Base-by-base conservation (phyloP, 1,140 invertebrate genomes). In the Drosophila repleta region DNA sequence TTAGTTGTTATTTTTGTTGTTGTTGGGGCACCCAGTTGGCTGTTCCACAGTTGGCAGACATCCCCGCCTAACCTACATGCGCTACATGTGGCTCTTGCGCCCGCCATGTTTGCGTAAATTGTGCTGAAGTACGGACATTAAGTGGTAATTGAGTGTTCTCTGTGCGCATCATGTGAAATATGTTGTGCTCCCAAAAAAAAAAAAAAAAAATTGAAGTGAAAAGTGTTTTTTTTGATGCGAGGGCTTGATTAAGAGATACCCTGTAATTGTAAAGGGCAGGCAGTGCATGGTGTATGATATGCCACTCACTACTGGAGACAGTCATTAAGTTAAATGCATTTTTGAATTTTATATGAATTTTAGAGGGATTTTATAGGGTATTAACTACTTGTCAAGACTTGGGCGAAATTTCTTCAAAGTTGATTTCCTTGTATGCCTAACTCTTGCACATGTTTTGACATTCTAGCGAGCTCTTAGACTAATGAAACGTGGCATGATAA, bases 51-150 rank as follows among this genome's bases (percentile, higher is more conserved):
- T 37, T 24, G 18, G 15, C 13, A 15, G n/a, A 15, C 11, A 41
- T 13, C 13, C 68, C 15, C 15, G 10, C 13, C 29, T 39, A 20
- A 20, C 17, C 15, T 49, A 51, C 21, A 46, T 45, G 48, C 32
- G n/a, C 39, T 43, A 43, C n/a, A 43, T 43, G 39, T 17, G 39
- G 39, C 35, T 43, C 32, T 26, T 26, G 24, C 15, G 21, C 37
- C 26, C 15, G 46, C 67, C 56, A 84, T 84, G 76, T 84, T 79
- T 83, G 80, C 76, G 76, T 79, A 83, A 83, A 79, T 83, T 83
- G 80, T 79, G 80, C 80, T 69, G 76, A 80, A 84, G 80, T 80
- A 79, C 76, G 76, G 60, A 68, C 80, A 83, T 84, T 83, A 83
- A 76, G 76, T 83, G 76, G 80, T 79, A 83, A 83, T 83, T 83